A percentile compares a stretch with the other conserved stretches of the same genome.
Conservation (phyloP, 1,140 invertebrate species). For the Leptoteleia sp. region DNA sequence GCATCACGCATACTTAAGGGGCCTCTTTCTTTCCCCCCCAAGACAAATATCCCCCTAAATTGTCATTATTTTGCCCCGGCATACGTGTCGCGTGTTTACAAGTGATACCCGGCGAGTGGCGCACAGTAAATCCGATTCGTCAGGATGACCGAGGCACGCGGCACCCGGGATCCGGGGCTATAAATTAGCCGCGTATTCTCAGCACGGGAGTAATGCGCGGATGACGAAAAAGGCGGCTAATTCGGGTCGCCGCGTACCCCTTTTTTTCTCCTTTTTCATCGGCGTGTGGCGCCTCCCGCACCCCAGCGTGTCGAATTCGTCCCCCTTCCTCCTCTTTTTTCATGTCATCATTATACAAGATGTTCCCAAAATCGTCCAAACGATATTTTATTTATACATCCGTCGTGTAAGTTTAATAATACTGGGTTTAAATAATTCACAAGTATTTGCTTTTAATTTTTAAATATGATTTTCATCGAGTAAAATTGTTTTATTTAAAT, state of each 20-base stretch:
- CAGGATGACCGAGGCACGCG: constrained; percentile 45
- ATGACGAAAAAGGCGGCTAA: constrained; percentile 48
- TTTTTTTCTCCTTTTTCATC: constrained; percentile 19
- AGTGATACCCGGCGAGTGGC: constrained; percentile 42
- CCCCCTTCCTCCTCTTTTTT: no score
- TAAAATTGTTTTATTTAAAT: no score
- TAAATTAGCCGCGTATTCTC: constrained; percentile 57
- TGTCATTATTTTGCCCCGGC: constrained; percentile 54
- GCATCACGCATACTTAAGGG: constrained; percentile 16
- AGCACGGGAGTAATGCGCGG: constrained; percentile 22
- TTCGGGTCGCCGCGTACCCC: constrained; percentile 15
- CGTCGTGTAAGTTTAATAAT: no score
- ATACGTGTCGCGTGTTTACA: constrained; percentile 62
- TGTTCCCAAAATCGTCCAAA: no score
- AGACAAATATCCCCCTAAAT: constrained; percentile 12
- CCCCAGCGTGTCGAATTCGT: constrained; percentile 11
- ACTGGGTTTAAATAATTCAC: no score
- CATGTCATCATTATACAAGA: no score
- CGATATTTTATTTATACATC: no score
- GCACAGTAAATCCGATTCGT: constrained; percentile 54
- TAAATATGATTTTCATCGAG: no score
- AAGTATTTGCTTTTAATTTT: no score
- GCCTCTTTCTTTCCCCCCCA: constrained; percentile 1
- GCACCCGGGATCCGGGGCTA: constrained; percentile 11
- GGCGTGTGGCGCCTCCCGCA: not conserved